Percentiles rank a stretch among this genome's conserved stretches.
phyloP scores from a whole-genome alignment of 2,888 invertebrate species.

The Epinotia ramella region DNA sequence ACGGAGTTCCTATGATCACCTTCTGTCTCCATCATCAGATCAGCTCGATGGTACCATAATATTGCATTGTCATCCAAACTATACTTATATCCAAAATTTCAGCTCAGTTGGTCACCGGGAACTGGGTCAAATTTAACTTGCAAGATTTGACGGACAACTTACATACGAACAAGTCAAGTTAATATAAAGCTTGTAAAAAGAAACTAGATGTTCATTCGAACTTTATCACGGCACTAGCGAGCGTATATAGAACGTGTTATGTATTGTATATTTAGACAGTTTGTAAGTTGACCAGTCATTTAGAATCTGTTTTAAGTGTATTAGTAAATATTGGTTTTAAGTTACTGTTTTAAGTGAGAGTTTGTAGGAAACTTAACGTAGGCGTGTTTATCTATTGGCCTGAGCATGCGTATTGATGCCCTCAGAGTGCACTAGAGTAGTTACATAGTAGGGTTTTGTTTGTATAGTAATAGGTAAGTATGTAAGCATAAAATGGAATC shows the following conservation, averaged over 20 bases:
- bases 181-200: no score
- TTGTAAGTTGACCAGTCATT: slow-evolving; percentile 9
- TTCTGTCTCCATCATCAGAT: no score
- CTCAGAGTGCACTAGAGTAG: neutral
- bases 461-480: neutral
- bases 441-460: neutral
- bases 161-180: no score
- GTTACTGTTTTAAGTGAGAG: slow-evolving; percentile 34
- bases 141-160: no score
- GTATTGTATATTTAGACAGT: slow-evolving; percentile 14
- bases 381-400: slow-evolving; percentile 3
- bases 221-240: slow-evolving; percentile 1
- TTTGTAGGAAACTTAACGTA: slow-evolving; percentile 27
- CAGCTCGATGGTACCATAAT: no score
- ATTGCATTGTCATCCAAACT: no score
- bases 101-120: no score
- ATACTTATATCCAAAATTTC: no score
- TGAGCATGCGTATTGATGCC: neutral
- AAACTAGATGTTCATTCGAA: neutral
- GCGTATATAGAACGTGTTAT: slow-evolving; percentile 12
- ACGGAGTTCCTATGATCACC: no score
- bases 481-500: neutral
- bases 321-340: slow-evolving; percentile 28
- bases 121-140: no score
- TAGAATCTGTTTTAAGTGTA: slow-evolving; percentile 31